These are phyloP conservation scores for Drosophila sp. DNA, from an alignment of 1,140 invertebrate species.

Conservation along the genomic window DNA sequence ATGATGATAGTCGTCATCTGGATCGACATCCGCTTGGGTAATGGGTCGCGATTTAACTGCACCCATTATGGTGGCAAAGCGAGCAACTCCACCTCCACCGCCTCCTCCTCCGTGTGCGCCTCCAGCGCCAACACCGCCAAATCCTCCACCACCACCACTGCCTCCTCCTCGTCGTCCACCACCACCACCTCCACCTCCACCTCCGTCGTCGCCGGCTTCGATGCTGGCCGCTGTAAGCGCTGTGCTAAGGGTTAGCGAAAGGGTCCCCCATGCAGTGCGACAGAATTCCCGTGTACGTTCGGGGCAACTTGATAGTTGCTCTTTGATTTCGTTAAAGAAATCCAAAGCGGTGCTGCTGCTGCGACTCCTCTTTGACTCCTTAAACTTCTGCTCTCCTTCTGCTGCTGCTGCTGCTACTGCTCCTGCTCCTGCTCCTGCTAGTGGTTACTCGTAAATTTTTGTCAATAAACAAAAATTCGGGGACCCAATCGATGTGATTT, in stretches of 20 bases:
- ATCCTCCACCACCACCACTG: conserved; percentile 15
- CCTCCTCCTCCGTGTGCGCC: conserved; percentile 40
- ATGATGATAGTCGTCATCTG: conserved; percentile 22
- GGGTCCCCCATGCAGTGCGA: conserved; percentile 81
- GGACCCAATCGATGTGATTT: conserved; percentile 38
- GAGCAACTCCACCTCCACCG: conserved; percentile 39
- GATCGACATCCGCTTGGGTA: conserved; percentile 65
- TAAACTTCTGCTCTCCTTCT: not conserved
- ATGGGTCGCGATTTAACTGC: conserved; percentile 75
- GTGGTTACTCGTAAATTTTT: conserved; percentile 34
- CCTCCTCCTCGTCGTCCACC: conserved; percentile 21
- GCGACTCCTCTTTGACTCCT: not conserved
- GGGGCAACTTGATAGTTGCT: conserved; percentile 83
- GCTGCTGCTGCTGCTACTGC: not conserved
- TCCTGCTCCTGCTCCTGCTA: not conserved
- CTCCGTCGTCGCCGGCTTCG: conserved; percentile 66
- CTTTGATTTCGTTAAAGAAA: conserved; percentile 78
- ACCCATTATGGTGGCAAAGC: conserved; percentile 80
- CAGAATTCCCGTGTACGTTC: conserved; percentile 76
- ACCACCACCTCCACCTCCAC: conserved; percentile 45
- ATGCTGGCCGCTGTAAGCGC: conserved; percentile 70
- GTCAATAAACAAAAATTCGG: conserved; percentile 36
- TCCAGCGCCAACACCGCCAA: conserved; percentile 37
- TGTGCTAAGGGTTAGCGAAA: conserved; percentile 79
- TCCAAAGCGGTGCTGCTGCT: conserved; percentile 72